phyloP scores from a whole-genome alignment of 2,113 vertebrate species.

The Motacilla tschutschensis region DNA sequence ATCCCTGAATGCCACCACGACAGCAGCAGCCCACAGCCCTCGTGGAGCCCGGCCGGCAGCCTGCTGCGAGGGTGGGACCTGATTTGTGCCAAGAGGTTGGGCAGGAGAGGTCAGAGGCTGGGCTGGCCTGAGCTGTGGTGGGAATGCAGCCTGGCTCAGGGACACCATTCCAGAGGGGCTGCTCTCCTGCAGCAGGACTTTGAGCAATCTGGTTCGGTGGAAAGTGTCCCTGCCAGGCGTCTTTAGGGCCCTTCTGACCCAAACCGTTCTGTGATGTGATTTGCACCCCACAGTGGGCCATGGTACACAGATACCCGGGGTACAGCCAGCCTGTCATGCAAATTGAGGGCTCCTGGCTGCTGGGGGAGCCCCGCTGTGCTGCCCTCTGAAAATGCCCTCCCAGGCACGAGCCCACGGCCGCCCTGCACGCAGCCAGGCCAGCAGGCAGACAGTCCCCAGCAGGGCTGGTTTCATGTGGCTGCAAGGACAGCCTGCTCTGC shows the following conservation, averaged over 20 bases:
- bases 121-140: not conserved
- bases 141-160: not conserved
- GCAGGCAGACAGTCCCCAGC: not conserved
- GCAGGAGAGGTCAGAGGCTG: not conserved
- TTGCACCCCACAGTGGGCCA: not conserved
- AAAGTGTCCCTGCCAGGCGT: not conserved
- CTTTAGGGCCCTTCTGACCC: not conserved
- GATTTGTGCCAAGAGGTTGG: not conserved
- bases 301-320: not conserved
- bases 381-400: not conserved
- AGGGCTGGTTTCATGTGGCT: not conserved
- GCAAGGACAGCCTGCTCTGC: not conserved
- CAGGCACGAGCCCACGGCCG: not conserved
- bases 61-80: not conserved
- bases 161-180: not conserved
- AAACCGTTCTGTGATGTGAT: not conserved
- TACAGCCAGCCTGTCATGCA: accelerated
- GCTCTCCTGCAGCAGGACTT: not conserved
- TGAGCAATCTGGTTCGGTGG: not conserved
- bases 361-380: accelerated
- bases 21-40: not conserved
- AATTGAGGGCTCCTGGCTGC: not conserved
- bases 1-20: not conserved
- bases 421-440: not conserved
- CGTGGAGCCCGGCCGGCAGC: accelerated